A percentile compares a stretch with the other conserved stretches of the same genome.
These are phyloP conservation scores for Aphaenogaster floridana DNA, from an alignment of 1,140 invertebrate genomes.

Conservation along the genomic window DNA sequence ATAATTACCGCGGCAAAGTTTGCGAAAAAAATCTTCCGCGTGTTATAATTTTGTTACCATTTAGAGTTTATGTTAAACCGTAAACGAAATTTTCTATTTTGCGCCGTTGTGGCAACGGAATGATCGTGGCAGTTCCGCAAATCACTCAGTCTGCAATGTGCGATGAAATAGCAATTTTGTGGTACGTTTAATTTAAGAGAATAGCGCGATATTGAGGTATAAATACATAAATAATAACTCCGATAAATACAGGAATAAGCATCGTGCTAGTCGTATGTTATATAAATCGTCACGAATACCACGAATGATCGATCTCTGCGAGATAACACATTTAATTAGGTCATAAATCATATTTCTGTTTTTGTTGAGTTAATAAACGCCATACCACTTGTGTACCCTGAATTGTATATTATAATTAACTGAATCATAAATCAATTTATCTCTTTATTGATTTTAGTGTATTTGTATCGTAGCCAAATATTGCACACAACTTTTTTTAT, in stretches of 20 bases:
- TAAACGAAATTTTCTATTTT: constrained; percentile 19
- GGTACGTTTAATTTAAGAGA: constrained; percentile 33
- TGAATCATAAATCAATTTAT: background rate
- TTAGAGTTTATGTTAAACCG: background rate
- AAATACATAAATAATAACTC: too few species aligned
- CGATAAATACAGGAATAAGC: background rate
- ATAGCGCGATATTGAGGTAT: background rate
- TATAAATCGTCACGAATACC: background rate
- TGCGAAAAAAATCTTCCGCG: background rate
- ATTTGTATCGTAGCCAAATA: background rate
- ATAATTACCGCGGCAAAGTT: too few species aligned
- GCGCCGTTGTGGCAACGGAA: background rate
- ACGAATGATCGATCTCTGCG: constrained; percentile 19
- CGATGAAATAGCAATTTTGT: constrained; percentile 28
- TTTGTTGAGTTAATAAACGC: background rate
- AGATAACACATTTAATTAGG: background rate
- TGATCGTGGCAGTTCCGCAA: background rate
- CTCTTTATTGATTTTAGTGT: constrained; percentile 9
- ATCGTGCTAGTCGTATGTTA: background rate
- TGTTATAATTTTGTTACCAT: background rate
- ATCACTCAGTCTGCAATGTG: background rate
- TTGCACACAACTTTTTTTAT: background rate
- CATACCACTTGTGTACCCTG: background rate
- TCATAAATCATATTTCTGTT: constrained; percentile 25
- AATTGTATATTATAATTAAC: constrained; percentile 13